A percentile compares a stretch with the other conserved stretches of the same genome.
Evolutionary conservation across 2,113 vertebrate genomes (phyloP).

Genomic region (Cyphomyrus plagiostoma): DNA sequence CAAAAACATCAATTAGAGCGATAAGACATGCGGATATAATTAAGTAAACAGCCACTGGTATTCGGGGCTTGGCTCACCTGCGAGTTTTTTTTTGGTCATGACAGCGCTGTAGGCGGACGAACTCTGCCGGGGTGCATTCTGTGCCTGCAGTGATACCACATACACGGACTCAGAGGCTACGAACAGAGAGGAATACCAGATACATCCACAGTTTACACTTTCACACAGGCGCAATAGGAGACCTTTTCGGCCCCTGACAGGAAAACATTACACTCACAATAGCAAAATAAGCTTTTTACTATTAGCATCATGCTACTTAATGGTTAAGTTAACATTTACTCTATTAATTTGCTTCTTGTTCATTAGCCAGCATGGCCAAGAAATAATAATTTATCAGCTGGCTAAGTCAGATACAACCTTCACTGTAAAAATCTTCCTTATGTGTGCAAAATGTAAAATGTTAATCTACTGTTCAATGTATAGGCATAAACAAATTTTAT

Average conservation of each 20-base stretch:
- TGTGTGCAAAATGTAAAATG: not conserved
- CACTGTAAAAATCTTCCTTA: not conserved
- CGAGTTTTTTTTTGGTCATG: conserved; percentile 66
- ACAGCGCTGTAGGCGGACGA: conserved; percentile 67
- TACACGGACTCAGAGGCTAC: conserved; percentile 93
- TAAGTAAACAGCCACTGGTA: not conserved
- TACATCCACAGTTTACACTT: conserved; percentile 46
- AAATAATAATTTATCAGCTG: not conserved
- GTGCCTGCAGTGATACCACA: conserved; percentile 86
- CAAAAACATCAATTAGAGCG: not conserved
- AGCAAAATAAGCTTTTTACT: not conserved
- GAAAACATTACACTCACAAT: not conserved
- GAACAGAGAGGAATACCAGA: conserved; percentile 60
- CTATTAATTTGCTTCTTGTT: not conserved
- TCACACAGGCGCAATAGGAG: conserved; percentile 10
- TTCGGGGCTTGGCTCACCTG: conserved; percentile 43
- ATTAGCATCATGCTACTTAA: not conserved
- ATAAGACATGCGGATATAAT: not conserved
- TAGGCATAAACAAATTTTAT: conserved; percentile 20
- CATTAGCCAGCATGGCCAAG: not conserved
- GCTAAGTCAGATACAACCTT: not conserved
- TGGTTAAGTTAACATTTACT: not conserved
- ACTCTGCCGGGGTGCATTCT: conserved; percentile 70
- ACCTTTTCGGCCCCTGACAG: conserved; percentile 10
- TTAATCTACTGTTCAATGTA: not conserved